Evolutionary conservation across 2,797 vertebrate genomes (phyloP), one percentile per base, ranked within the genome.

Genomic region (Vipera latastei): DNA sequence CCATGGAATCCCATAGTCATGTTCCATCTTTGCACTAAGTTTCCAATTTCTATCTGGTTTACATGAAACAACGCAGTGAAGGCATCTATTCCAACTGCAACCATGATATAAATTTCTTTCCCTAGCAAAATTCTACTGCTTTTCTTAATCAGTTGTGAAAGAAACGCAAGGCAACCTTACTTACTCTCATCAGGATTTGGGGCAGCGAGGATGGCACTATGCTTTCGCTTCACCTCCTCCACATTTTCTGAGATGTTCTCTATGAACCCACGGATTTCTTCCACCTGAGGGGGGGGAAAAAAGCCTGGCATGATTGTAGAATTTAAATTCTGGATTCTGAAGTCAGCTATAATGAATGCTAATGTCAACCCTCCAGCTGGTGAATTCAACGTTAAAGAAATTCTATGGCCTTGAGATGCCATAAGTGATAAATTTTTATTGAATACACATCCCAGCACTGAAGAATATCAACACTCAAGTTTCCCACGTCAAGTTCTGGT

Each of bases 181-280:
- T 98, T 96, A 98, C 98, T 98, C 94, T 98, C 98, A 0, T 99
- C 99, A 0, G 99, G 98, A 95, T 99, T 99, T 38, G 99, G 99
- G 0, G 99, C 98, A 53, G 99, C 99, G 0, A 99, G 98, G 95
- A 99, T 99, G 97, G 99, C 98, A 0, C 99, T 99, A 97, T 99
- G 99, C 95, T 99, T 99, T 97, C 98, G 98, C 96, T 99, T 99
- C 96, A 99, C 99, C 97, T 99, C 99, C 94, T 99, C 98, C 92
- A 99, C 99, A 0, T 99, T 99, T 97, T 99, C 99, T 0, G 98
- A 98, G 92, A 99, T 98, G 92, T 98, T 98, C 96, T 99, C 99
- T 2, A 99, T 99, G 96, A 98, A 99, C 63, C 98, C 98, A 2
- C 98, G 98, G 93, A 99, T 99, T 98, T 99, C 99, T 95, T 99